phyloP scores from a whole-genome alignment of 2,797 vertebrate species.

The Trematomus bernacchii region DNA sequence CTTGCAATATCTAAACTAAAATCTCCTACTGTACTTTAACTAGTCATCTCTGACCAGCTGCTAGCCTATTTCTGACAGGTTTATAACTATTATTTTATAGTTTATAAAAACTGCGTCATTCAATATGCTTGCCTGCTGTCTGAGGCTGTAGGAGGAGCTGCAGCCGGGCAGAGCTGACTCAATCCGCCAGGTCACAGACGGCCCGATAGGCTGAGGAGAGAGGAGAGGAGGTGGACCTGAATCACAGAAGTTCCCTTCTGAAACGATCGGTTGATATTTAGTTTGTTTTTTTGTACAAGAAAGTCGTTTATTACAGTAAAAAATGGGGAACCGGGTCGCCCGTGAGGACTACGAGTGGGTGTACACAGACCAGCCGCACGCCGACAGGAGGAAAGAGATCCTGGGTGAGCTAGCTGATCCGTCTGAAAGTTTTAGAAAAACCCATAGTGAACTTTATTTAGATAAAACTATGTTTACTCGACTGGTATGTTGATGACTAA shows the following conservation, averaged over 20 bases:
- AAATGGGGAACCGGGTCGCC: conserved; percentile 90
- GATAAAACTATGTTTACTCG: no score
- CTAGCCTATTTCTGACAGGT: neutral
- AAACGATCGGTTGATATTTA: neutral
- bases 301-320: neutral
- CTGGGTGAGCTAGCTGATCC: conserved; percentile 86
- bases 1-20: no score
- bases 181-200: neutral
- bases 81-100: neutral
- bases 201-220: neutral
- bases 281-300: neutral
- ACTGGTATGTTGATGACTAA: rapidly evolving
- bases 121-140: neutral
- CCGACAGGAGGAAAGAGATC: conserved; percentile 91
- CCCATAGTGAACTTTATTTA: neutral
- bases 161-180: neutral
- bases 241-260: neutral
- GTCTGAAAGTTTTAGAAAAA: conserved; percentile 5
- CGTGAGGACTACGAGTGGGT: conserved; percentile 97
- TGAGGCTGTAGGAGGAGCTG: conserved; percentile 7
- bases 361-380: conserved; percentile 95
- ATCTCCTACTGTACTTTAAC: no score
- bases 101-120: neutral
- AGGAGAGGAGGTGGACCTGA: neutral
- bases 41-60: no score